These are phyloP conservation scores for Meriones psammophilus DNA, from an alignment of 2,797 vertebrate genomes.

Conservation along the genomic window DNA sequence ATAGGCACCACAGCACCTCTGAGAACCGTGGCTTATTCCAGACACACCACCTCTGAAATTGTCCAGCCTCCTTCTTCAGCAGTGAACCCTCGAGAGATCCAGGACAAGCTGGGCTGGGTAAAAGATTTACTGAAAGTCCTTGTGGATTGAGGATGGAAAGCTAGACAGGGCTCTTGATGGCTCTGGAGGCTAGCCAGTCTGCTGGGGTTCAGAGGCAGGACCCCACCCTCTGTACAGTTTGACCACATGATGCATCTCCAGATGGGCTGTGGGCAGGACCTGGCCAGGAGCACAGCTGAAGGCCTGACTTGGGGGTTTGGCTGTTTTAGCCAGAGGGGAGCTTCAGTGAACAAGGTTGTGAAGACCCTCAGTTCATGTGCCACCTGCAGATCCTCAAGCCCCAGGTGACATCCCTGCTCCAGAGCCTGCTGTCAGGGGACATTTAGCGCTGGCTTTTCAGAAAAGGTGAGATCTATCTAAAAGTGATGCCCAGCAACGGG, in stretches of 20 bases:
- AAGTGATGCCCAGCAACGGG: background rate
- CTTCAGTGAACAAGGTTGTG: background rate
- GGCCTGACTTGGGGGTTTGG: background rate
- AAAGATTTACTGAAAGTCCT: background rate
- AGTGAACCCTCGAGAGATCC: background rate
- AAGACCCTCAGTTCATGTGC: background rate
- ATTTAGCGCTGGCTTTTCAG: background rate
- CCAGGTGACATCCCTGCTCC: background rate
- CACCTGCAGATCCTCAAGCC: background rate
- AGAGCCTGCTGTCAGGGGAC: background rate
- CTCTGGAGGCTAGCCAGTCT: conserved; percentile 56
- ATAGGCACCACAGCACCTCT: background rate
- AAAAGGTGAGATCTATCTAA: background rate
- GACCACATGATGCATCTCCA: background rate
- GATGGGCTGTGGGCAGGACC: background rate
- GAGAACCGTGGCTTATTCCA: background rate
- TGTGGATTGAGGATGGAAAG: background rate
- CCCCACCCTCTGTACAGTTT: fast-evolving
- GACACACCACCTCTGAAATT: background rate
- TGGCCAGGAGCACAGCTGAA: background rate
- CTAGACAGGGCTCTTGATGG: conserved; percentile 24
- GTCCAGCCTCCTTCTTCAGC: background rate
- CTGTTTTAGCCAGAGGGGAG: background rate
- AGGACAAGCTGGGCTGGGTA: background rate
- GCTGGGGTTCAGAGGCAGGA: background rate